Base-by-base conservation (phyloP, 2,797 vertebrate species). In the Phaenicophaeus curvirostris region DNA sequence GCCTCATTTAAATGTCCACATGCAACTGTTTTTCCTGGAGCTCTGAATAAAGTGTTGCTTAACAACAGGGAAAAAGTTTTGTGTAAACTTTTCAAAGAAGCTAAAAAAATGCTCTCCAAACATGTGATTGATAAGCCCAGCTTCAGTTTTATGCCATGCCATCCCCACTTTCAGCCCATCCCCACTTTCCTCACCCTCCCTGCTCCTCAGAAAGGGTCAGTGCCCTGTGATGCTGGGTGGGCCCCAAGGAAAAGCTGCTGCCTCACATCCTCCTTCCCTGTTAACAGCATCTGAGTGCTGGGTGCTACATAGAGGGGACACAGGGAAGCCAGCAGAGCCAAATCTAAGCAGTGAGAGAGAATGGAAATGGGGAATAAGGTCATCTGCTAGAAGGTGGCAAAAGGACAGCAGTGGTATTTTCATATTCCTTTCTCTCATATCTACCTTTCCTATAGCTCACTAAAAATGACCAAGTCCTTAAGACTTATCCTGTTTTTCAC, bases 21-120 rank as follows among this genome's bases (percentile, higher is more conserved):
- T 54, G 35, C 75, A 72, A 42, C 44, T 74, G 31, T 85, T 93
- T 93, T 51, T 62, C 74, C 65, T 68, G 48, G 57, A 89, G 54
- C 51, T 72, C 86, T 72, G 75, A 75, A 65, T 58, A 33, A 85
- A 85, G 33, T 62, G 67, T 74, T 1, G 2, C 72, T 87, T 80
- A 82, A 85, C 75, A 67, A 53, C 18, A 24, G 55, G 65, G 46
- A 80, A 74, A 57, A 59, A 39, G 0, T 48, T 84, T 82, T 75
- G 50, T n/a, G 50, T 51, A 44, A 72, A 35, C 13, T 89, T 91
- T 88, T 67, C 80, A 87, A 57, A 91, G 87, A 85, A 81, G 55
- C 31, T 88, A 53, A 79, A 91, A 48, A 88, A 94, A 74, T 42
- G 35, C 17, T 81, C 69, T 86, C 48, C 44, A 88, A 61, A 67